Conservation (phyloP, 2,888 invertebrate species). For the Meganola albula region DNA sequence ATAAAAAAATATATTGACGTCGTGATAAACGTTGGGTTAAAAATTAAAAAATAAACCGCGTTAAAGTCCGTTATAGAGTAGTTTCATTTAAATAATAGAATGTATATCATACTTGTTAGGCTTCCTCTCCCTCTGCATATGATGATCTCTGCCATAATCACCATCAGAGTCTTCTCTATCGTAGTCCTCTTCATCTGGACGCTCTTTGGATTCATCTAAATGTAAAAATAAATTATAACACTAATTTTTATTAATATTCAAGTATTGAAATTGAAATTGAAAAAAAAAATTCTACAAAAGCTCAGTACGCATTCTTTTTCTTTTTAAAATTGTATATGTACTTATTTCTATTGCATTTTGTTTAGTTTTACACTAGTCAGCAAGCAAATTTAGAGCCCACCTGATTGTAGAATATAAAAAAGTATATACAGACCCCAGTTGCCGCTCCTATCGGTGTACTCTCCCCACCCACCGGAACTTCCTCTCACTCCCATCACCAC, state of each 20-base stretch:
- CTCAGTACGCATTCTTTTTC: too few relatives aligned
- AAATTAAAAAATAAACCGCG: not conserved
- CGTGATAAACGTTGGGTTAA: conserved; percentile 76
- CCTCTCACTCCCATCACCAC: conserved; percentile 78
- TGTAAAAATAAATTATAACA: too few relatives aligned
- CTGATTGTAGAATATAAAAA: not conserved
- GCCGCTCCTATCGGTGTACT: conserved; percentile 58
- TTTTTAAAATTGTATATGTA: too few relatives aligned
- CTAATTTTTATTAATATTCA: too few relatives aligned
- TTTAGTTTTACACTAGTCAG: too few relatives aligned
- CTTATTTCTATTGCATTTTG: too few relatives aligned
- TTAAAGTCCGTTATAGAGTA: conserved; percentile 71
- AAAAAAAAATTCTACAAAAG: too few relatives aligned
- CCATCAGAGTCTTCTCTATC: conserved; percentile 72
- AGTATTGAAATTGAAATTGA: too few relatives aligned
- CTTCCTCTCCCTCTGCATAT: conserved; percentile 38
- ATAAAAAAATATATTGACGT: too few relatives aligned
- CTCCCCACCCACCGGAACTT: conserved; percentile 53
- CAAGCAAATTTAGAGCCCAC: not conserved
- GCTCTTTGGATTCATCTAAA: conserved; percentile 66
- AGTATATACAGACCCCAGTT: conserved; percentile 65
- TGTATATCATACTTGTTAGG: conserved; percentile 46
- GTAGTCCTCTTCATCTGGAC: conserved; percentile 63
- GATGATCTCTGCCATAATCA: conserved; percentile 38
- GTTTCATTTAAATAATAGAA: conserved; percentile 56